Evolutionary conservation across 1,140 invertebrate species (phyloP).

Genomic region (Penaeus chinensis): DNA sequence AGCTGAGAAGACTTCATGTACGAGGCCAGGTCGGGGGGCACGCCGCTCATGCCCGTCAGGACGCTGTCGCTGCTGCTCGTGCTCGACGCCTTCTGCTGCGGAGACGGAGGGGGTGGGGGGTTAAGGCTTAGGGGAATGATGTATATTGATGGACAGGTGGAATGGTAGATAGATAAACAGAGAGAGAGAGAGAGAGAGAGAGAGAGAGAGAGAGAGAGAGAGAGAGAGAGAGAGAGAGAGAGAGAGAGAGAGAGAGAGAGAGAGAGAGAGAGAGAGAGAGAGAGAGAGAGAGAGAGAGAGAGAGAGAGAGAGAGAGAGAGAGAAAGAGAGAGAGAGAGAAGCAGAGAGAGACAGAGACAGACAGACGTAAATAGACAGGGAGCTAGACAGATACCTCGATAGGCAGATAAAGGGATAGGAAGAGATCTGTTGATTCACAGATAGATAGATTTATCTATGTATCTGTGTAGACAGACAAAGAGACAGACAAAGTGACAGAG

Average conservation of each 20-base stretch:
- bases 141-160: neutral
- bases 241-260: neutral
- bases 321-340: neutral
- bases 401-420: too few relatives aligned
- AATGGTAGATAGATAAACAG: too few relatives aligned
- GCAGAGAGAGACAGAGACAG: neutral
- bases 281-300: neutral
- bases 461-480: too few relatives aligned
- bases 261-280: neutral
- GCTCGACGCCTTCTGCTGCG: slow-evolving; percentile 12
- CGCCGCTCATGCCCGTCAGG: neutral
- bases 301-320: neutral
- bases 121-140: neutral
- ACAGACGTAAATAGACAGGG: neutral
- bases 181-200: neutral
- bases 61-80: neutral
- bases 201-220: neutral
- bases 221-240: neutral
- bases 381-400: too few relatives aligned
- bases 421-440: too few relatives aligned
- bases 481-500: too few relatives aligned
- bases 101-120: neutral
- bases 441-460: too few relatives aligned
- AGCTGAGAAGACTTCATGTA: slow-evolving; percentile 44
- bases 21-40: slow-evolving; percentile 40